Evolutionary conservation across 2,888 invertebrate genomes (phyloP).

Genomic region (Cryptosula pallasiana): DNA sequence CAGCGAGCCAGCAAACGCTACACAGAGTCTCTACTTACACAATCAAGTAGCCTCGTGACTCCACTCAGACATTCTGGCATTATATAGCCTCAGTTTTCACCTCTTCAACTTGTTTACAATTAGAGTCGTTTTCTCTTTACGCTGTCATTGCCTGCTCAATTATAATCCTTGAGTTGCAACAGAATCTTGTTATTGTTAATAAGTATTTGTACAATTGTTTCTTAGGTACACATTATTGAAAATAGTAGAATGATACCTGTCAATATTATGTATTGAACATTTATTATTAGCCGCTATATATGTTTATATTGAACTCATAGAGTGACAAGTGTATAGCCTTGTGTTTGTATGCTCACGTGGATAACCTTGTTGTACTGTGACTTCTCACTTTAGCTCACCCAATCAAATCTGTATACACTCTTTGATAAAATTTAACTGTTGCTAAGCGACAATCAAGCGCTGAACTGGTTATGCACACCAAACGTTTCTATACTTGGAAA

Average conservation of each 20-base stretch:
- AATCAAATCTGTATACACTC: not conserved
- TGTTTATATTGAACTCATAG: too few species aligned
- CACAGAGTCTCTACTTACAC: too few species aligned
- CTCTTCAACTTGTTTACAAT: not conserved
- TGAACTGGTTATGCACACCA: not conserved
- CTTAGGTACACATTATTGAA: not conserved
- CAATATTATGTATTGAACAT: not conserved
- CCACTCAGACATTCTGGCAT: not conserved
- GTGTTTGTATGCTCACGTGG: too few species aligned
- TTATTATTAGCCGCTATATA: too few species aligned
- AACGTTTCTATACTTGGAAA: not conserved
- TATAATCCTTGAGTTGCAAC: not conserved
- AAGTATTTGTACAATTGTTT: not conserved
- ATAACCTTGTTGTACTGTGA: too few species aligned
- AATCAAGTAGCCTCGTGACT: too few species aligned
- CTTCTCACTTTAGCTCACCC: not conserved
- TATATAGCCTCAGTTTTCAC: not conserved
- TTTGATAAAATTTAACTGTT: not conserved
- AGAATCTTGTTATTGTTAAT: not conserved
- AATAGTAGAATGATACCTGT: not conserved
- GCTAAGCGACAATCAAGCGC: not conserved
- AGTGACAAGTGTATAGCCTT: too few species aligned
- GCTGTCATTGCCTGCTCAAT: too few species aligned
- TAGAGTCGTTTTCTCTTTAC: not conserved
- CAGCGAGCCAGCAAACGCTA: too few species aligned